Conservation (phyloP, 2,888 invertebrate species). For the Isoperla grammatica region DNA sequence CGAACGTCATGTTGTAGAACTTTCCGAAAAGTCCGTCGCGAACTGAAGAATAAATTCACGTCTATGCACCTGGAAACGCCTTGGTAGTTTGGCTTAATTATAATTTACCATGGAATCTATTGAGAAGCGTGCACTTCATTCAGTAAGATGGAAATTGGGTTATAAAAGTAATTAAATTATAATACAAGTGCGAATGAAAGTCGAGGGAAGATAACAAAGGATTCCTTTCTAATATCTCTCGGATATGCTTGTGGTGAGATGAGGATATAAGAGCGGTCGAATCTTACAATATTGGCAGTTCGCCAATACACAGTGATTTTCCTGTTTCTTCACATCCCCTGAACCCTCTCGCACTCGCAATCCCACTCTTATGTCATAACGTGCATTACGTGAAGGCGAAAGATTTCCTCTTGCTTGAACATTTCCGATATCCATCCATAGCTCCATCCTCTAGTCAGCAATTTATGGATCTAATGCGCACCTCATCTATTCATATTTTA, state of each 20-base stretch:
- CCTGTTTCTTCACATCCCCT: slow-evolving; percentile 12
- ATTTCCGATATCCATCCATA: background rate
- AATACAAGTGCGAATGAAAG: slow-evolving; percentile 1
- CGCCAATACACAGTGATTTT: slow-evolving; percentile 9
- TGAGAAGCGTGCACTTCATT: no score
- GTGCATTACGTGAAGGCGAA: no score
- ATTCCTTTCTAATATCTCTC: slow-evolving; percentile 8
- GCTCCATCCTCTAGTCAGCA: background rate
- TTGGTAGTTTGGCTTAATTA: no score
- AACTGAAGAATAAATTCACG: no score
- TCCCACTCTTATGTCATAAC: background rate
- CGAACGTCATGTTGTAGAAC: no score
- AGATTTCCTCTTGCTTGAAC: background rate
- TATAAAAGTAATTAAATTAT: slow-evolving; percentile 3
- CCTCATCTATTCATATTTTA: no score
- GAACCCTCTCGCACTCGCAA: background rate
- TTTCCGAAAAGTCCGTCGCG: no score
- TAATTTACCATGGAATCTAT: no score
- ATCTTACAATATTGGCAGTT: background rate
- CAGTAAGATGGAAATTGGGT: no score
- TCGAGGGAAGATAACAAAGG: background rate
- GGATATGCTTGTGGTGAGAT: slow-evolving; percentile 7
- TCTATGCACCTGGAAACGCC: no score
- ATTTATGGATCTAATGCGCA: background rate
- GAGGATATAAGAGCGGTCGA: slow-evolving; percentile 1